A percentile compares a stretch with the other conserved stretches of the same genome.
These are phyloP conservation scores for Notarius lentiginosus DNA, from an alignment of 2,113 vertebrate genomes.

Conservation along the genomic window DNA sequence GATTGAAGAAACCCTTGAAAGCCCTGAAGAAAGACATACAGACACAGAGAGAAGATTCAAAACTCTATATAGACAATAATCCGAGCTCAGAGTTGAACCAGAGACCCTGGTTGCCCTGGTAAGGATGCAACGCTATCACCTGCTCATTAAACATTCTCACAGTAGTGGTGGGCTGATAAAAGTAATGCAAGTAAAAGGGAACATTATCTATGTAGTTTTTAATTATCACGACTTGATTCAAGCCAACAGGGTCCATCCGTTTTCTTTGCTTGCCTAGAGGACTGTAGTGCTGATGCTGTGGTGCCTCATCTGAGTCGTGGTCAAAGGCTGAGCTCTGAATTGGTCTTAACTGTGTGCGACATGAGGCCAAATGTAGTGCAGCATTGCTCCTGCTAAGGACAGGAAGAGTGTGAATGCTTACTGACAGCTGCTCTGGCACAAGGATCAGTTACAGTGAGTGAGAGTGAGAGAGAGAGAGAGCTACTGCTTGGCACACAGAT, in stretches of 20 bases:
- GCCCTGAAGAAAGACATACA: neutral
- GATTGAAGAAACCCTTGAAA: neutral
- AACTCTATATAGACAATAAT: neutral
- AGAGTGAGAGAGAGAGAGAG: neutral
- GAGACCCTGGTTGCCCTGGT: neutral
- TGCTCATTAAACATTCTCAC: neutral
- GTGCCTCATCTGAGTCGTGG: neutral
- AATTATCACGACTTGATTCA: neutral
- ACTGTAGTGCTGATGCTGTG: neutral
- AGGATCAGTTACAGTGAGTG: neutral
- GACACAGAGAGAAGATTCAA: neutral
- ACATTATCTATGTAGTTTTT: neutral
- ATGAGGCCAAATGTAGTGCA: conserved; percentile 25
- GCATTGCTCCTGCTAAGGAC: conserved; percentile 9
- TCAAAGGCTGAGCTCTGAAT: neutral
- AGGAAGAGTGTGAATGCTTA: conserved; percentile 17
- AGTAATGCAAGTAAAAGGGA: neutral
- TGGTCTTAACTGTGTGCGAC: conserved; percentile 27
- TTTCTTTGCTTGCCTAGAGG: neutral
- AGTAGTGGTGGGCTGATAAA: neutral
- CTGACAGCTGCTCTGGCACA: conserved; percentile 26
- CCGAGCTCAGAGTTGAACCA: neutral
- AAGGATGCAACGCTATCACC: neutral
- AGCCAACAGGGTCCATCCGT: neutral
- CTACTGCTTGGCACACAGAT: conserved; percentile 23